Conservation (phyloP, 2,888 invertebrate species). For the Scrobipalpa costella region DNA sequence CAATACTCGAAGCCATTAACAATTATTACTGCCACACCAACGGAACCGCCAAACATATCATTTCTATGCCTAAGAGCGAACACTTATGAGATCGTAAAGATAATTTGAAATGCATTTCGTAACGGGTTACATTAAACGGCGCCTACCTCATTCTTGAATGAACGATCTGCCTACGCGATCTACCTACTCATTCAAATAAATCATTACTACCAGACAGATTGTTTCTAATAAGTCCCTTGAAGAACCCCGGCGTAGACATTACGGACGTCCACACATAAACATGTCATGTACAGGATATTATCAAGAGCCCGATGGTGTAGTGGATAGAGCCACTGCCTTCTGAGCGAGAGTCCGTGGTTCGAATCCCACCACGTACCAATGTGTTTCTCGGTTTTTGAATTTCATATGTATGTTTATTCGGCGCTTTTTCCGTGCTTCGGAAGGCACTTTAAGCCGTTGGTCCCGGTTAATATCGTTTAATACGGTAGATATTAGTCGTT, state of each 20-base stretch:
- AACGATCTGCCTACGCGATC: constrained; percentile 12
- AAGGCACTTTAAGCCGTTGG: too few species aligned
- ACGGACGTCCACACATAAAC: not conserved
- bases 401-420: too few species aligned
- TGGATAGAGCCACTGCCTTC: too few species aligned
- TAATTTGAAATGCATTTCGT: constrained; percentile 9
- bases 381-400: too few species aligned
- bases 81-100: constrained; percentile 5
- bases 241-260: not conserved
- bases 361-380: too few species aligned
- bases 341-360: too few species aligned
- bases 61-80: not conserved
- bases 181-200: constrained; percentile 5
- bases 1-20: not conserved
- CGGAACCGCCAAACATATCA: not conserved
- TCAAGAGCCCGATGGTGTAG: too few species aligned
- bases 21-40: not conserved
- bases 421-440: too few species aligned
- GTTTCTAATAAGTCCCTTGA: constrained; percentile 17
- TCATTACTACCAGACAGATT: constrained; percentile 15
- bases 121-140: constrained; percentile 16
- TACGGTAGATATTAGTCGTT: too few species aligned
- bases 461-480: too few species aligned
- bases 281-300: too few species aligned
- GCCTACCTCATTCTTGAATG: constrained; percentile 13